Base-by-base conservation (phyloP, 2,888 invertebrate species). In the Isotomurus palustris region DNA sequence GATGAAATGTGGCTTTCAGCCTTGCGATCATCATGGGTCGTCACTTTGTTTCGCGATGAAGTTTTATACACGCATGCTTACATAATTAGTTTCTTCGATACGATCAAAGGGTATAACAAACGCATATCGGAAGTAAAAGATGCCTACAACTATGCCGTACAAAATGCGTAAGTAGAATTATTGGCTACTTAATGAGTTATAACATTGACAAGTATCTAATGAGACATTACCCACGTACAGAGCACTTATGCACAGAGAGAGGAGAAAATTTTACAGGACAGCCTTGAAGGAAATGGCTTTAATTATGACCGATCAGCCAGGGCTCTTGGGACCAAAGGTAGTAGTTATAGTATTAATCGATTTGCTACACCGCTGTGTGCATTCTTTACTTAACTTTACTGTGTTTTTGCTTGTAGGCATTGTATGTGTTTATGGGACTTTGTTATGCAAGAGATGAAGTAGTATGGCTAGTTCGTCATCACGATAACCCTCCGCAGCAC, bases 371-470 rank as follows among this genome's bases (percentile, higher is more conserved):
- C 4, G 12, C 19, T 43, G 22, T 40, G 17, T 22, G 21, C 6
- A 43, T 17, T 43, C 10, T 43, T 5, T 22, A 43, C 21, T 22
- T 43, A 17, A 17, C 19, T 40, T 6, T 40, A 53, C 61, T 41
- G 40, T 58, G 61, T 49, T 50, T 45, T 44, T 53, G 43, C 68
- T 19, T 71, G 1, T 70, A 79, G 79, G 92, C 94, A 6, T 80
- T 99, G 57, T 84, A 94, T 73, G 91, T 99, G 67, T 91, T 99
- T 74, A 95, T 97, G 83, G 97, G 91, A 0, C 79, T 99, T 10
- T 92, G 93, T 64, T 88, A 93, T 76, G 88, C 96, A 0, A 82
- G 97, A 71, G 99, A 99, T 80, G 99, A 99, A 79, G 90, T 99
- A 22, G 83, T 88, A 49, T 99, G 99, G 99, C 80, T 99, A 45